These are phyloP conservation scores for Latheticus oryzae DNA, from an alignment of 2,888 invertebrate genomes.

Conservation along the genomic window DNA sequence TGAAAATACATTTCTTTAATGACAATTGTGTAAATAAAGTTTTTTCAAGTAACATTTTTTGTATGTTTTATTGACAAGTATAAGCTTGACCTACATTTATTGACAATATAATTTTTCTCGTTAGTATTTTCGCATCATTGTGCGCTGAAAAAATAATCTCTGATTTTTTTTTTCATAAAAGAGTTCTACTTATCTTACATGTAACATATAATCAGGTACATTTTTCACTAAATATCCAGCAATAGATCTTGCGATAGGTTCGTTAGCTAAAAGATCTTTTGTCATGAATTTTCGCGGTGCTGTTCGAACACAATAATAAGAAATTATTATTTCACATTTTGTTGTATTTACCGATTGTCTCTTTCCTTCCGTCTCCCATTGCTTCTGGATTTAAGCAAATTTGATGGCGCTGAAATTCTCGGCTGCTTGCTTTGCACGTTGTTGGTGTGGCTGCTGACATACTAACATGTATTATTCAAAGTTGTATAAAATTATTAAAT, in stretches of 20 bases:
- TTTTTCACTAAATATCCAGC: conserved; percentile 62
- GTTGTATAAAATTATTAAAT: conserved; percentile 5
- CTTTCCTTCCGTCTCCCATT: conserved; percentile 27
- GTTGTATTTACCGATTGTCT: conserved; percentile 5
- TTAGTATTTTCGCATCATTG: conserved; percentile 11
- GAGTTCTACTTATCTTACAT: conserved; percentile 14
- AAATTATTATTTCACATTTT: conserved; percentile 1
- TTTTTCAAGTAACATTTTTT: too few relatives aligned
- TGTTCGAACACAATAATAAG: too few relatives aligned
- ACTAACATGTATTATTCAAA: conserved; percentile 33
- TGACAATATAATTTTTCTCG: neutral
- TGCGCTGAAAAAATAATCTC: neutral
- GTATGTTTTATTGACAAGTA: too few relatives aligned
- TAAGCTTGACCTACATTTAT: conserved; percentile 1
- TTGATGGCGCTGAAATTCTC: conserved; percentile 20
- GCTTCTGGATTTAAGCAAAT: conserved; percentile 9
- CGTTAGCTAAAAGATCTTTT: conserved; percentile 50
- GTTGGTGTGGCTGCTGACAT: conserved; percentile 26
- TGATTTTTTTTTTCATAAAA: neutral
- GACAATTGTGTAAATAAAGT: too few relatives aligned
- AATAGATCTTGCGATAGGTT: conserved; percentile 63
- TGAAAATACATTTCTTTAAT: too few relatives aligned
- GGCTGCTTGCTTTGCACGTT: conserved; percentile 23
- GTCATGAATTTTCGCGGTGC: too few relatives aligned
- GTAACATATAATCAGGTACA: conserved; percentile 38